These are phyloP conservation scores for Platycnemis pennipes DNA, from an alignment of 2,888 invertebrate genomes.

Conservation along the genomic window DNA sequence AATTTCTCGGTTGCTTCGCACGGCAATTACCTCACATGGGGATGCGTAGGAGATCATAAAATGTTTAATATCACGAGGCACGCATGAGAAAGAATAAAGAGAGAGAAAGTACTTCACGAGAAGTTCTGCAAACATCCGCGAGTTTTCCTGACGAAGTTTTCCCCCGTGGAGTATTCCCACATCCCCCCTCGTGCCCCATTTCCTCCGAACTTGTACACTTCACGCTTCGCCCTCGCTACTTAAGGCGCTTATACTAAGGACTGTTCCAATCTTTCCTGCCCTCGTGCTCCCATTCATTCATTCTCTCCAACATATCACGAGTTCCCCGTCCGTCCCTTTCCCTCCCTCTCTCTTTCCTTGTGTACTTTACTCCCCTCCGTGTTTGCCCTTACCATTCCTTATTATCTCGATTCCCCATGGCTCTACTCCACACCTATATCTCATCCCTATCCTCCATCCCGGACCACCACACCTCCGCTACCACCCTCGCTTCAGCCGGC, in stretches of 20 bases:
- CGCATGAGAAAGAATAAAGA: not conserved
- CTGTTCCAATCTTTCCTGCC: not conserved
- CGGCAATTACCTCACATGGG: not conserved
- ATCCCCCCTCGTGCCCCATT: not conserved
- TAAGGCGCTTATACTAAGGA: not conserved
- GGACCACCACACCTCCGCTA: not conserved
- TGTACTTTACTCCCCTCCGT: not conserved
- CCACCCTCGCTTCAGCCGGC: not conserved
- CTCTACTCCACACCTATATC: not conserved
- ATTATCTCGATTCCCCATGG: slow-evolving; percentile 20
- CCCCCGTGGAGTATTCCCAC: not conserved
- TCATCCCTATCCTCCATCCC: not conserved
- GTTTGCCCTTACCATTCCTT: not conserved
- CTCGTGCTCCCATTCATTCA: not conserved
- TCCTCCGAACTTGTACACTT: not conserved
- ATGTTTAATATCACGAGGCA: not conserved
- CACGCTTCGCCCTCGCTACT: not conserved
- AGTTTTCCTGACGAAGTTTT: not conserved
- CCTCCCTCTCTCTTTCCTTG: not conserved
- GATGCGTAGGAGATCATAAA: not conserved
- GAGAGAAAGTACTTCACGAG: not conserved
- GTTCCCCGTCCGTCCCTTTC: not conserved
- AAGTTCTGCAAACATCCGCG: not conserved
- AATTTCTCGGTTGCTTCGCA: not conserved
- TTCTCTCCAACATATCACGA: not conserved